Evolutionary conservation across 2,888 invertebrate species (phyloP).

Genomic region (Conus canariensis): DNA sequence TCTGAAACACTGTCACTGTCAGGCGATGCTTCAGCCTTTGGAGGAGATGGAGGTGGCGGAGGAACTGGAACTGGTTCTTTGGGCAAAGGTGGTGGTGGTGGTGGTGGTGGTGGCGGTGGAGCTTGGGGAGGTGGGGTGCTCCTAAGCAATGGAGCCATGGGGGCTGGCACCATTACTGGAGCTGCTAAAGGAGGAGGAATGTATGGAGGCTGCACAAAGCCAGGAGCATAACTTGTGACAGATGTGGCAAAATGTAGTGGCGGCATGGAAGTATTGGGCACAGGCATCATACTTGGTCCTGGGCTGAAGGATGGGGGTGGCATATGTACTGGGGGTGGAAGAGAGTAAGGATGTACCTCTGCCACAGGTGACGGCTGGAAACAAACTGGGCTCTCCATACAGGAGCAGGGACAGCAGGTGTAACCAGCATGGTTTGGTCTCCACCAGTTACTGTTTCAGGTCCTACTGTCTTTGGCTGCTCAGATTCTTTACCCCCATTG

Average conservation of each 20-base stretch:
- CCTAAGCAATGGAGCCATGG: not conserved
- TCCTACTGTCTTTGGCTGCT: not conserved
- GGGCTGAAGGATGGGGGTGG: not conserved
- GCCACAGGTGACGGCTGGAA: not conserved
- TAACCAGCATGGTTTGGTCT: not conserved
- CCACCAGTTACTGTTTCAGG: not conserved
- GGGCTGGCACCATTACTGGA: not conserved
- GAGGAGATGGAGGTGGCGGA: slow-evolving; percentile 10
- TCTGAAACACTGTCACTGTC: not conserved
- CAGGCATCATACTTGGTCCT: not conserved
- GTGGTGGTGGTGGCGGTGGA: not conserved
- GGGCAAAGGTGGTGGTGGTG: not conserved
- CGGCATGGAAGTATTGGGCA: not conserved
- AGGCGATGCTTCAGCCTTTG: not conserved
- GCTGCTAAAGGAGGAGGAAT: not conserved
- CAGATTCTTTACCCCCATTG: not conserved
- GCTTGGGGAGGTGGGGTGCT: not conserved
- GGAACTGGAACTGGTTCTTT: not conserved
- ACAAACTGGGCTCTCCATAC: not conserved
- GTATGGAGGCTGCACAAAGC: not conserved
- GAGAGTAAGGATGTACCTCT: not conserved
- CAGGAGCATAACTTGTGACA: not conserved
- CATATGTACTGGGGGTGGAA: not conserved
- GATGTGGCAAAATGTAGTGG: not conserved
- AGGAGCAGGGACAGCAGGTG: not conserved